Percentiles rank a stretch among this genome's conserved stretches.
Evolutionary conservation across 2,113 vertebrate species (phyloP).

Genomic region (Cardinalis cardinalis): DNA sequence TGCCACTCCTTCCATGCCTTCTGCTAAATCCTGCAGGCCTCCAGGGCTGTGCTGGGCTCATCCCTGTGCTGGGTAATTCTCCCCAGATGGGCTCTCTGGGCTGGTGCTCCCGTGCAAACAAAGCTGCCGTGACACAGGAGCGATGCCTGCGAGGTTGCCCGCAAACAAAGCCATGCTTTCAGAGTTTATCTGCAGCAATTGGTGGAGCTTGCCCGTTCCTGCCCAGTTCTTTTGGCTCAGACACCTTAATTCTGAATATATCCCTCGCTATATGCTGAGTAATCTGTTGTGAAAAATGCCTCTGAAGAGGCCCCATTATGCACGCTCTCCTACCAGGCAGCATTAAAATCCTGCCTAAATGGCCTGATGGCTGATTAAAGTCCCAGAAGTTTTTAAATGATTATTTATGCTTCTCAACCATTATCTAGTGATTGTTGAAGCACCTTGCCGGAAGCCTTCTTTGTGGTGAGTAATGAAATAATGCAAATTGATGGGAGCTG

Average conservation of each 20-base stretch:
- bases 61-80: background rate
- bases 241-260: slow-evolving; percentile 53
- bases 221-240: slow-evolving; percentile 53
- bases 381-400: slow-evolving; percentile 38
- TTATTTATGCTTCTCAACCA: slow-evolving; percentile 31
- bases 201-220: slow-evolving; percentile 43
- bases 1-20: background rate
- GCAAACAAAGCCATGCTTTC: slow-evolving; percentile 35
- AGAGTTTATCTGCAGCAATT: slow-evolving; percentile 21
- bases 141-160: slow-evolving; percentile 38
- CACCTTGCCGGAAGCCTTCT: slow-evolving; percentile 21
- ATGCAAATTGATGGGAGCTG: background rate
- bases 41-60: background rate
- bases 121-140: slow-evolving; percentile 40
- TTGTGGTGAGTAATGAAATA: slow-evolving; percentile 44
- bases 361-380: slow-evolving; percentile 26
- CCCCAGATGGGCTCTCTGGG: background rate
- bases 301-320: slow-evolving; percentile 31
- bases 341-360: slow-evolving; percentile 22
- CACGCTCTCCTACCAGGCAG: slow-evolving; percentile 34
- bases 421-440: slow-evolving; percentile 48
- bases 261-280: slow-evolving; percentile 55
- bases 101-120: slow-evolving; percentile 33
- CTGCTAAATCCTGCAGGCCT: background rate
- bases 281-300: slow-evolving; percentile 50